Conservation (phyloP, 1,140 invertebrate species). For the Meloidogyne floridensis region DNA sequence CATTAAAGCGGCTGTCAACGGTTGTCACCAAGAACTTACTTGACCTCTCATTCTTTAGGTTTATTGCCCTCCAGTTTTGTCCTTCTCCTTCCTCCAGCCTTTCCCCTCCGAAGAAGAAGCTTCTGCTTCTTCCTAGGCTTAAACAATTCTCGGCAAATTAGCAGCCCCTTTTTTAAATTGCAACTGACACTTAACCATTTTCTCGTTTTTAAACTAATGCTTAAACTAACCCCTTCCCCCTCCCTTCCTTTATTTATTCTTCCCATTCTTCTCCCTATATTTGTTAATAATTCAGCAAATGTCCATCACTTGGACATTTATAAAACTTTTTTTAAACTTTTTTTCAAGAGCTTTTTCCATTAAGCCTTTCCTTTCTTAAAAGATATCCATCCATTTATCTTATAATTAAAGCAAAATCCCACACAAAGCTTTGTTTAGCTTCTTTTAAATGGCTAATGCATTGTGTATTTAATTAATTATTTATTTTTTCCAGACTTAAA, state of each 20-base stretch:
- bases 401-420: not conserved
- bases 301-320: not conserved
- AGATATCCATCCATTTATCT: not conserved
- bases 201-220: too few relatives aligned
- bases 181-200: not conserved
- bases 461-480: not conserved
- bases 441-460: not conserved
- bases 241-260: not conserved
- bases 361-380: not conserved
- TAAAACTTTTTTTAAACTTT: not conserved
- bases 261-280: not conserved
- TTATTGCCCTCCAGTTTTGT: too few relatives aligned
- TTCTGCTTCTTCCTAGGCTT: not conserved
- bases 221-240: not conserved
- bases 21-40: too few relatives aligned
- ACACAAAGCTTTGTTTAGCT: not conserved
- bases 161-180: not conserved
- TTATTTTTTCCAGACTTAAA: not conserved
- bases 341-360: not conserved
- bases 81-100: too few relatives aligned
- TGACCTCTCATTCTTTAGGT: too few relatives aligned
- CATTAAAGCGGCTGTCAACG: too few relatives aligned
- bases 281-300: not conserved
- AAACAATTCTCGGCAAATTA: conserved; percentile 5
- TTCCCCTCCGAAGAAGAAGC: not conserved